phyloP scores from a whole-genome alignment of 2,113 vertebrate genomes.

The Scomber colias region DNA sequence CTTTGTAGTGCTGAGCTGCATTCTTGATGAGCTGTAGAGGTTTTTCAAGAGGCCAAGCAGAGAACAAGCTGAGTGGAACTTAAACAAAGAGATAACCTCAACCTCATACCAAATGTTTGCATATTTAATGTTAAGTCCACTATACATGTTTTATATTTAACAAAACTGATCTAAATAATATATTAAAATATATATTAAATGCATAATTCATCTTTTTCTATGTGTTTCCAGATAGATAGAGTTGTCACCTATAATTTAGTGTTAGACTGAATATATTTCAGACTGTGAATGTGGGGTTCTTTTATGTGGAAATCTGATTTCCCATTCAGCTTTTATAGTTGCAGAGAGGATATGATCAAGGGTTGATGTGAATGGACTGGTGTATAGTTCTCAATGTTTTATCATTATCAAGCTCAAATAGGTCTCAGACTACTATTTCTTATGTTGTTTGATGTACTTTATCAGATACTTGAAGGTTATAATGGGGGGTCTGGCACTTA shows the following conservation, averaged over 20 bases:
- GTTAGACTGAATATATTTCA: neutral
- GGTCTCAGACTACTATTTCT: no score
- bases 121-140: conserved; percentile 7
- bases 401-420: no score
- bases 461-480: no score
- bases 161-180: conserved; percentile 23
- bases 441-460: no score
- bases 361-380: no score
- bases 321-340: no score
- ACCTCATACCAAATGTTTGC: neutral
- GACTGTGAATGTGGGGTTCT: no score
- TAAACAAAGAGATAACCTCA: neutral
- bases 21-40: neutral
- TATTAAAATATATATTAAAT: conserved; percentile 2
- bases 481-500: neutral
- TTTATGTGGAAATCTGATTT: no score
- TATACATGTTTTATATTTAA: neutral
- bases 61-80: neutral
- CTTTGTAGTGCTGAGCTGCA: neutral
- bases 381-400: no score
- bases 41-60: neutral
- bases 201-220: conserved; percentile 3
- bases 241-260: neutral
- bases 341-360: no score
- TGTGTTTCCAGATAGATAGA: neutral